Base-by-base conservation (phyloP, 2,888 invertebrate species). In the Leptinotarsa haldemani region DNA sequence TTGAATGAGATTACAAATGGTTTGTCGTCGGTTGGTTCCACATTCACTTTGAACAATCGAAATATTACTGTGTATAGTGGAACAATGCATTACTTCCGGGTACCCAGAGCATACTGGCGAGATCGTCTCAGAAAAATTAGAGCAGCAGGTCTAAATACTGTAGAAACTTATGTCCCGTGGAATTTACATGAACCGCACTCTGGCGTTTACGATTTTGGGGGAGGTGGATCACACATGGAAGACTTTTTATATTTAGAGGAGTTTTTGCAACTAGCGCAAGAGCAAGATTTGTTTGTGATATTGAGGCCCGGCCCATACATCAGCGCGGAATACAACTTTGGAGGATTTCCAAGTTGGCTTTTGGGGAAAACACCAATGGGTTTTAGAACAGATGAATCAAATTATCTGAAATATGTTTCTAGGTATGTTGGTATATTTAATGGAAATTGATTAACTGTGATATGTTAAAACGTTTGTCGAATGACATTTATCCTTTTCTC, bases 301-400 rank as follows among this genome's bases (percentile, higher is more conserved):
- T 87, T 97, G 2, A 89, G 97, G 30, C 93, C 95, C 0, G 97
- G 97, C 0, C 97, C 97, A 0, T 98, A 95, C 83, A 97, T 97
- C 80, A 96, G 96, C 86, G 95, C 94, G 15, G 97, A 98, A 88
- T 92, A 96, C 87, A 97, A 97, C 76, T 87, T 86, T 75, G 87
- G 87, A 16, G 87, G 87, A 12, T 78, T 87, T 63, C 86, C 86
- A 0, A 80, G 80, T 71, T 84, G 83, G 83, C 73, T 85, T 30
- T 70, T 85, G 48, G 77, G 88, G 47, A 89, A 90, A 76, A 87
- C 88, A 1, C 84, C 88, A 88, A 81, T 84, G 25, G 77, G 20
- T 69, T 75, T 50, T 69, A 75, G 64, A 69, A 56, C 56, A 9
- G 56, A 56, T 13, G 56, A 56, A 20, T 20, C 63, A 18, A 71